Evolutionary conservation across 2,113 vertebrate species (phyloP), one percentile per base, ranked within the genome.

Genomic region (Amphiprion ocellaris): DNA sequence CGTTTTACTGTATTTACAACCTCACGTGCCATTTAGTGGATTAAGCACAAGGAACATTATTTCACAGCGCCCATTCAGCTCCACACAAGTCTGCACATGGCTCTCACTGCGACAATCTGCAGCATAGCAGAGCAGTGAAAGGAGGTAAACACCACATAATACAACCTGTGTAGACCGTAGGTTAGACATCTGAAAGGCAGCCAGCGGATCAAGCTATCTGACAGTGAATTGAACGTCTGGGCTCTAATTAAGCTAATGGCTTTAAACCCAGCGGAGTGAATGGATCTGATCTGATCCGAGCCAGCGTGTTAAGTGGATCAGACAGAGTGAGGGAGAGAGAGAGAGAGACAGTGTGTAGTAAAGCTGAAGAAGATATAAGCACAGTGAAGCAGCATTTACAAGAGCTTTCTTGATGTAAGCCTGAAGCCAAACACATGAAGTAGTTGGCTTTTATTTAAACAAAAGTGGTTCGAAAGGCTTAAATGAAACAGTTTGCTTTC

Each of bases 211-310:
- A 70, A 78, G 66, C 71, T 79, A 83, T 87, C 81, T 82, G 78
- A 85, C 86, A 79, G 77, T 61, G 74, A 90, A 88, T 67, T 79
- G 71, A 87, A 80, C 52, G 84, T 80, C 81, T 90, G 64, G 19
- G 69, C 55, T 83, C 75, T 90, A 90, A 92, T 93, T 85, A 92
- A 85, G 90, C 79, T 92, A 92, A 93, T 92, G 89, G 87, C 58
- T 74, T 47, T 87, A 83, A 89, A 90, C 59, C 78, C 82, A 61
- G 68, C 8, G 28, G 70, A 84, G 77, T 82, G 85, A 91, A 87
- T 85, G 79, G 84, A 88, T 81, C 73, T 24, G 73, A 81, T 75
- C 82, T 71, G 84, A 85, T 87, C 87, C 46, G 47, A 81, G 71
- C 76, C 63, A 63, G 49, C 21, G 77, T 84, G 82, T 77, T 83